Evolutionary conservation across 1,140 invertebrate genomes (phyloP).

Genomic region (Dendrolimus kikuchii): DNA sequence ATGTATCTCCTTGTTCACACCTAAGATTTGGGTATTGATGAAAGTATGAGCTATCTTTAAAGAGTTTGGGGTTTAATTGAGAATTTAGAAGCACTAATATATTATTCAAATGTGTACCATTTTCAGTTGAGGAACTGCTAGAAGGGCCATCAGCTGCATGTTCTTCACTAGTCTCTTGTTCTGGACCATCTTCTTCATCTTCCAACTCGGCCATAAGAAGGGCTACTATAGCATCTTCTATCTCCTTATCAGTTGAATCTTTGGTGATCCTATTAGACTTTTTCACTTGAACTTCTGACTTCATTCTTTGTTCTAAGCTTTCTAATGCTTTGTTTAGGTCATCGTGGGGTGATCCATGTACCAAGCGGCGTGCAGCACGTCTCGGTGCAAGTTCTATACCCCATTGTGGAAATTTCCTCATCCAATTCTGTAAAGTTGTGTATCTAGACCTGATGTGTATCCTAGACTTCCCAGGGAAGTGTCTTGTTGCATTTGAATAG

Average conservation of each 20-base stretch:
- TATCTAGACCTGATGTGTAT: slow-evolving; percentile 42
- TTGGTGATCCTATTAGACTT: slow-evolving; percentile 32
- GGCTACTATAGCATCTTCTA: slow-evolving; percentile 56
- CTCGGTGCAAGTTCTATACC: slow-evolving; percentile 47
- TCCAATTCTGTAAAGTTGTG: slow-evolving; percentile 49
- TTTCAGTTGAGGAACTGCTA: background rate
- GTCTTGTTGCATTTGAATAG: slow-evolving; percentile 38
- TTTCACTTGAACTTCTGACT: slow-evolving; percentile 39
- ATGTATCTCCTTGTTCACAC: slow-evolving; percentile 15
- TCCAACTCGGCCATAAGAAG: slow-evolving; percentile 33
- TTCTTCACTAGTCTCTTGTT: slow-evolving; percentile 1
- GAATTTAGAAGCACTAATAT: slow-evolving; percentile 41
- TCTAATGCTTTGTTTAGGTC: slow-evolving; percentile 49
- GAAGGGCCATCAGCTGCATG: background rate
- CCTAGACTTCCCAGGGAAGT: slow-evolving; percentile 53
- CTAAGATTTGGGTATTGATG: slow-evolving; percentile 28
- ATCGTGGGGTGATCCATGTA: slow-evolving; percentile 32
- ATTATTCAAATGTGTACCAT: slow-evolving; percentile 33
- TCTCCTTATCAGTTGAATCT: slow-evolving; percentile 35
- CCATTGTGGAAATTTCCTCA: slow-evolving; percentile 42
- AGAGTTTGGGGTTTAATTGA: slow-evolving; percentile 33
- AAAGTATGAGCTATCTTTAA: slow-evolving; percentile 22
- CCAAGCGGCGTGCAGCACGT: slow-evolving; percentile 39
- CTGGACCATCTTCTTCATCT: slow-evolving; percentile 18
- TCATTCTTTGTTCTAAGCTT: slow-evolving; percentile 41